Percentiles rank a stretch among this genome's conserved stretches.
These are phyloP conservation scores for Lanistes nyassanus DNA, from an alignment of 1,140 invertebrate species.

Conservation along the genomic window DNA sequence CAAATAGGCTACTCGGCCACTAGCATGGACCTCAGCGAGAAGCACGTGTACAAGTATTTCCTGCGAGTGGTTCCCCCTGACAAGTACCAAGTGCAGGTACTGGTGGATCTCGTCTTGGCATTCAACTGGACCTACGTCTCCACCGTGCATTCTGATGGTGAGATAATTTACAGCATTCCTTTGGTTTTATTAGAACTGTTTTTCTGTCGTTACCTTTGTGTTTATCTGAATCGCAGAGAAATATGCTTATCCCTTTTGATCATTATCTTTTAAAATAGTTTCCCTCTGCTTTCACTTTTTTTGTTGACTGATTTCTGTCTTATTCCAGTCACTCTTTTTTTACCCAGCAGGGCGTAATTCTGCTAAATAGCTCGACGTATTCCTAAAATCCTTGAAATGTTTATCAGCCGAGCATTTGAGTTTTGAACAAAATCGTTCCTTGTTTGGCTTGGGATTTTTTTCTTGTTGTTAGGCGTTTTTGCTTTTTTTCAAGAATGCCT, in stretches of 20 bases:
- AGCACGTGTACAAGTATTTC: constrained; percentile 82
- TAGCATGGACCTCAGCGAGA: constrained; percentile 80
- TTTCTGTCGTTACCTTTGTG: neutral
- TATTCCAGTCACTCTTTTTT: too few relatives aligned
- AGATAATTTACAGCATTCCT: constrained; percentile 26
- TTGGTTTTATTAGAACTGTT: too few relatives aligned
- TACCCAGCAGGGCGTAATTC: too few relatives aligned
- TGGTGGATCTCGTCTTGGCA: constrained; percentile 77
- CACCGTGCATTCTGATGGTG: constrained; percentile 84
- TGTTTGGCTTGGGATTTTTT: too few relatives aligned
- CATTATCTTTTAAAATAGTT: neutral
- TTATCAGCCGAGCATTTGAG: too few relatives aligned
- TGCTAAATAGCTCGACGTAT: too few relatives aligned
- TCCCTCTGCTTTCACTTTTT: neutral
- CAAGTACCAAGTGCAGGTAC: constrained; percentile 81
- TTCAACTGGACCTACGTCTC: constrained; percentile 88
- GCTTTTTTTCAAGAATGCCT: too few relatives aligned
- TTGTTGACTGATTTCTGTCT: too few relatives aligned
- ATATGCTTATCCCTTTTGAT: neutral
- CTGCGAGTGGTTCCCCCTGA: constrained; percentile 85
- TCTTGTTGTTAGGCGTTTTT: too few relatives aligned
- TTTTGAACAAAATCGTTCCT: too few relatives aligned
- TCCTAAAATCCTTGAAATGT: too few relatives aligned
- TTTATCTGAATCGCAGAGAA: neutral
- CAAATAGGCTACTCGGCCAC: constrained; percentile 88